phyloP scores from a whole-genome alignment of 2,797 vertebrate genomes.

The Oreochromis mossambicus region DNA sequence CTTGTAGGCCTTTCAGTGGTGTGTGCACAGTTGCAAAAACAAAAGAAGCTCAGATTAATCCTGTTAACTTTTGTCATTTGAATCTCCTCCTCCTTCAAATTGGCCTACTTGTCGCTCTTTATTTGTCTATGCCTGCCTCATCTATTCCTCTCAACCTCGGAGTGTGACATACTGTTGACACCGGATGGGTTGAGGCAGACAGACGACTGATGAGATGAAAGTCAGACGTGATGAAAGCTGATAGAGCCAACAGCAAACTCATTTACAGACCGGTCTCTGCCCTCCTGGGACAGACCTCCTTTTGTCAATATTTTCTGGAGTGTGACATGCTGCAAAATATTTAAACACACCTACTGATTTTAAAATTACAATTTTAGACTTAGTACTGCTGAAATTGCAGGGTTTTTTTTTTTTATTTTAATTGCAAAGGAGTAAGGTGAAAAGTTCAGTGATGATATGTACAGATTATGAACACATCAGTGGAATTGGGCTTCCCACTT shows the following conservation, averaged over 20 bases:
- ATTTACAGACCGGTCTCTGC: constrained; percentile 5
- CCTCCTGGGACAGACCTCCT: background rate
- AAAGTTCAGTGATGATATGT: background rate
- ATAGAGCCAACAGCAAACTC: constrained; percentile 47
- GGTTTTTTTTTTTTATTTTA: background rate
- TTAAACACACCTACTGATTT: background rate
- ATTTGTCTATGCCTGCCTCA: constrained; percentile 17
- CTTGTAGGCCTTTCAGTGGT: background rate
- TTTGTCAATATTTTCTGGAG: background rate
- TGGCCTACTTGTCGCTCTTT: constrained; percentile 20
- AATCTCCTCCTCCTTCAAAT: background rate
- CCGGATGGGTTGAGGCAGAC: constrained; percentile 40
- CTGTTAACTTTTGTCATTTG: constrained; percentile 2
- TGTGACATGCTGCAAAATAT: background rate
- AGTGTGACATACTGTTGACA: constrained; percentile 42
- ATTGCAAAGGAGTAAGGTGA: background rate
- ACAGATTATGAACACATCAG: background rate
- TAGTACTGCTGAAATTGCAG: background rate
- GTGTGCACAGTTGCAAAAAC: background rate
- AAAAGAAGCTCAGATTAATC: background rate
- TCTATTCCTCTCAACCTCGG: constrained; percentile 42
- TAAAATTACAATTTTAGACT: background rate
- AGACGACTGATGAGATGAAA: constrained; percentile 39
- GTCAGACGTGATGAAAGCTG: constrained; percentile 54
- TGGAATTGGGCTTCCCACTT: background rate